Percentiles rank a stretch among this genome's conserved stretches.
These are phyloP conservation scores for Acutogordius australiensis DNA, from an alignment of 2,888 invertebrate genomes.

Conservation along the genomic window DNA sequence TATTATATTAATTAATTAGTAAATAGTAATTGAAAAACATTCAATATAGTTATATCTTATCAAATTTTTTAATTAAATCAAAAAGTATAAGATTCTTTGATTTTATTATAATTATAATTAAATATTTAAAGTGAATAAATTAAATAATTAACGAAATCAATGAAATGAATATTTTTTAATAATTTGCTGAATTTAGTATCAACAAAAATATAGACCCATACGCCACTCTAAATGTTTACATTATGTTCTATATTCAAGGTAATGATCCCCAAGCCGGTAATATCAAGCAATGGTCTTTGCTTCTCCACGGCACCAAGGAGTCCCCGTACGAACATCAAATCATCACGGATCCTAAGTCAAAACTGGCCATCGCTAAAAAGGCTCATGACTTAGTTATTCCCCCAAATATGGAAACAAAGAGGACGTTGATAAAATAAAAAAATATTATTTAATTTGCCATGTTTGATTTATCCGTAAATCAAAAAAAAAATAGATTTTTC, in stretches of 20 bases:
- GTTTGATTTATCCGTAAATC: no score
- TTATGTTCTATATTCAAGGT: slow-evolving; percentile 19
- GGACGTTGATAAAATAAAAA: no score
- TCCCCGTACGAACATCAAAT: slow-evolving; percentile 68
- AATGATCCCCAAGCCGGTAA: slow-evolving; percentile 41
- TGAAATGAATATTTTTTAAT: neutral
- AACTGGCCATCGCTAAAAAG: slow-evolving; percentile 80
- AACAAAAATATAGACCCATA: no score
- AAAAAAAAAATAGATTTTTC: no score
- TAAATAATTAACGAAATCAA: neutral
- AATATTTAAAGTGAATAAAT: neutral
- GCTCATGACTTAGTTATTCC: slow-evolving; percentile 45
- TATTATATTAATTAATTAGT: no score
- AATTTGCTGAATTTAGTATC: no score
- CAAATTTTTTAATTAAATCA: neutral
- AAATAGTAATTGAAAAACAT: no score
- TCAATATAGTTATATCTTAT: no score
- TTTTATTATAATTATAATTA: neutral
- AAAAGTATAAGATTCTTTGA: neutral
- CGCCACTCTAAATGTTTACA: no score
- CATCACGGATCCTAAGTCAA: slow-evolving; percentile 64
- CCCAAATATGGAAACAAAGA: no score
- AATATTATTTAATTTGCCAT: no score
- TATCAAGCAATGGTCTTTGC: slow-evolving; percentile 79
- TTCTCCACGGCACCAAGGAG: slow-evolving; percentile 65